Percentiles rank a stretch among this genome's conserved stretches.
These are phyloP conservation scores for Leptinotarsa lineolata DNA, from an alignment of 1,140 invertebrate species.

Conservation along the genomic window DNA sequence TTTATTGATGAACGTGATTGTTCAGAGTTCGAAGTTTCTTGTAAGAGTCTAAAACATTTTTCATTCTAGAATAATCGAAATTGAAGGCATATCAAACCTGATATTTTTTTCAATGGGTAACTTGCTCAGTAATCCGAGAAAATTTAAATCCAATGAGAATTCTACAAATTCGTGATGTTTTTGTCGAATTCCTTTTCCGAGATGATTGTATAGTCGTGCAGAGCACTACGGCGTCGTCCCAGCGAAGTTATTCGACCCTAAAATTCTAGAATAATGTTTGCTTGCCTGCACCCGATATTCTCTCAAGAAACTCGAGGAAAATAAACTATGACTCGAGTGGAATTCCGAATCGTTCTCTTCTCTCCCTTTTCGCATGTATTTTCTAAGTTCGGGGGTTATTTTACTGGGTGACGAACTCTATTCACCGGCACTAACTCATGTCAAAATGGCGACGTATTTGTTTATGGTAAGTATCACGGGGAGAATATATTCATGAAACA, in stretches of 20 bases:
- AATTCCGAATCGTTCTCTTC: slow-evolving; percentile 11
- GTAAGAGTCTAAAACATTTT: too few species aligned
- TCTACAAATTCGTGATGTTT: neutral
- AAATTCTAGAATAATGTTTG: slow-evolving; percentile 46
- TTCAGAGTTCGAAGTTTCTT: too few species aligned
- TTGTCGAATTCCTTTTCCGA: neutral
- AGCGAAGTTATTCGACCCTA: slow-evolving; percentile 38
- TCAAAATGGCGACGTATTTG: slow-evolving; percentile 19
- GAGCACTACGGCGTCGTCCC: slow-evolving; percentile 12
- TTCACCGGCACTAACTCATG: slow-evolving; percentile 15
- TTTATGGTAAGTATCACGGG: neutral
- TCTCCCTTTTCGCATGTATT: slow-evolving; percentile 22
- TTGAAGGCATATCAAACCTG: too few species aligned
- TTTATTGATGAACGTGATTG: too few species aligned
- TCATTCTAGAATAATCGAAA: too few species aligned
- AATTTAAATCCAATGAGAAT: neutral
- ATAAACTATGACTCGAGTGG: slow-evolving; percentile 29
- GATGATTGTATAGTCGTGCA: neutral
- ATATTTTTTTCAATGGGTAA: too few species aligned
- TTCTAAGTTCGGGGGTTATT: slow-evolving; percentile 25
- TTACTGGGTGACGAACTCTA: slow-evolving; percentile 28
- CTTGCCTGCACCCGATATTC: slow-evolving; percentile 38
- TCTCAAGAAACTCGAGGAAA: slow-evolving; percentile 20
- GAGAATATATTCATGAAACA: neutral
- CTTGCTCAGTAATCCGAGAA: too few species aligned